Conservation (phyloP, 2,888 invertebrate genomes). For the Strigamia maritima region DNA sequence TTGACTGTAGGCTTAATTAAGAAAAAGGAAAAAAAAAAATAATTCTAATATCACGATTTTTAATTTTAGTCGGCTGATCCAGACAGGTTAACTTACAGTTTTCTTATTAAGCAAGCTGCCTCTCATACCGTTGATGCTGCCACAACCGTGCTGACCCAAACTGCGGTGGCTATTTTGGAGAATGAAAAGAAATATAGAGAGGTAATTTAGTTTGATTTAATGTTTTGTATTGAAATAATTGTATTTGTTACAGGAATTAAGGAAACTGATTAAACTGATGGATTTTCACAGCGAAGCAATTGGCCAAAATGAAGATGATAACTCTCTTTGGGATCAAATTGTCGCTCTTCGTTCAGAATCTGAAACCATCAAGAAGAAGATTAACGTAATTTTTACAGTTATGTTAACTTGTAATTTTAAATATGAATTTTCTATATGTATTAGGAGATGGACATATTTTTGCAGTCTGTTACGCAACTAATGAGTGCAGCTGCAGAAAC, state of each 20-base stretch:
- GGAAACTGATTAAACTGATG: background rate
- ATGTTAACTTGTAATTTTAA: background rate
- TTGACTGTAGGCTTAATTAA: background rate
- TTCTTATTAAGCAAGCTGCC: constrained; percentile 18
- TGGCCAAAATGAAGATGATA: background rate
- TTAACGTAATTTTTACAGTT: background rate
- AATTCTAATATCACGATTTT: background rate
- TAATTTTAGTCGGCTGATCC: background rate
- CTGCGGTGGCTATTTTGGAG: background rate
- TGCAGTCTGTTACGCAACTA: constrained; percentile 8
- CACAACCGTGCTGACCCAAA: background rate
- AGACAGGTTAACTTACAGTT: constrained; percentile 11
- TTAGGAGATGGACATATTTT: constrained; percentile 35
- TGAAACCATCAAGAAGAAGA: constrained; percentile 9
- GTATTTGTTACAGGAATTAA: background rate
- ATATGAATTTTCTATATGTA: background rate
- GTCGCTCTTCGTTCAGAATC: constrained; percentile 13
- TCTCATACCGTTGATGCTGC: constrained; percentile 19
- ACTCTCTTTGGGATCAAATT: background rate
- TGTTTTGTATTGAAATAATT: too few species aligned
- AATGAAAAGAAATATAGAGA: constrained; percentile 21
- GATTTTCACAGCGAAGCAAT: background rate
- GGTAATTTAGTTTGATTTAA: background rate
- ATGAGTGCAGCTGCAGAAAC: constrained; percentile 3
- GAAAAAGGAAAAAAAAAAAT: background rate